Evolutionary conservation across 2,113 vertebrate genomes (phyloP).

Genomic region (Mohoua ochrocephala): DNA sequence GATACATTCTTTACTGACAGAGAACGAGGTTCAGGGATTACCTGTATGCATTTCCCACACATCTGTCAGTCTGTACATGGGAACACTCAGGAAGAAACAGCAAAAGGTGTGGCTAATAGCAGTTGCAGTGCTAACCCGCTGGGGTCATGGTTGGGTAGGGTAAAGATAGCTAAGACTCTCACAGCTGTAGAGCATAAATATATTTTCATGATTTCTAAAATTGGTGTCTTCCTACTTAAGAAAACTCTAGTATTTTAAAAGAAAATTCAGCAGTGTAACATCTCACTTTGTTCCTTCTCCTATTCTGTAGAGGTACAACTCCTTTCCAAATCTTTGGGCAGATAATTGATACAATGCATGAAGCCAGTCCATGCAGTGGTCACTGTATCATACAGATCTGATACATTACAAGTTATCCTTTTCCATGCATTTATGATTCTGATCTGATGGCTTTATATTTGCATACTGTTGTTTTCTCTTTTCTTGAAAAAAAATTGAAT

Average conservation of each 20-base stretch:
- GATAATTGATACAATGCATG: background rate
- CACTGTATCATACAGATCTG: background rate
- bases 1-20: background rate
- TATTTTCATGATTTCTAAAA: background rate
- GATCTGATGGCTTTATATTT: background rate
- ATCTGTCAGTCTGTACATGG: background rate
- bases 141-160: background rate
- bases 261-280: background rate
- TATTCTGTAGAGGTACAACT: background rate
- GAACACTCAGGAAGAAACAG: background rate
- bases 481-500: background rate
- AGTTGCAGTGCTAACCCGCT: background rate
- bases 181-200: background rate
- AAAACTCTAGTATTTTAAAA: background rate
- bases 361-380: background rate
- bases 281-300: background rate
- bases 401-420: background rate
- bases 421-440: background rate
- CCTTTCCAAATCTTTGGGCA: background rate
- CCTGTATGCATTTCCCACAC: background rate
- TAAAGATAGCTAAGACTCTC: background rate
- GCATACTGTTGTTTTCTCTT: background rate
- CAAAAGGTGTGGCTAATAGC: background rate
- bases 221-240: background rate
- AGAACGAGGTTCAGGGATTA: background rate